phyloP scores from a whole-genome alignment of 1,140 invertebrate genomes.

The Bradysia coprophila region DNA sequence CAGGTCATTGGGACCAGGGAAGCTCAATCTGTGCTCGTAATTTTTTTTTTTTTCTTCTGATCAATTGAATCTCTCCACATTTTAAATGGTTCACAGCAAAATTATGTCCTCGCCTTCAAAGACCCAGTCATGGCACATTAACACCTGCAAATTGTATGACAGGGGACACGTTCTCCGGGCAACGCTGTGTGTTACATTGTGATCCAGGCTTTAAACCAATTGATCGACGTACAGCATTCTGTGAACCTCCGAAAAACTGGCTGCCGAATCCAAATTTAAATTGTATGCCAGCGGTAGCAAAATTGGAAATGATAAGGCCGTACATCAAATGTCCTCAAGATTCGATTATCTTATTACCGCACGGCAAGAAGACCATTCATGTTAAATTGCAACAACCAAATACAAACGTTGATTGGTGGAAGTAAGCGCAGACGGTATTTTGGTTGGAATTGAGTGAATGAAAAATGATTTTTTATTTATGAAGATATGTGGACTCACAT shows the following conservation, averaged over 20 bases:
- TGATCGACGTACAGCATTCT: conserved; percentile 7
- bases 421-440: conserved; percentile 18
- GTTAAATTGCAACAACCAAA: conserved; percentile 41
- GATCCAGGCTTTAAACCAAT: conserved; percentile 18
- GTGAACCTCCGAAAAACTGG: conserved; percentile 13
- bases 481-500: conserved; percentile 37
- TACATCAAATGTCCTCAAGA: conserved; percentile 44
- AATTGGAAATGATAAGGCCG: conserved; percentile 22
- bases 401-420: conserved; percentile 45
- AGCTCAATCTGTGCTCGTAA: conserved; percentile 29
- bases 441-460: background rate
- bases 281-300: conserved; percentile 12
- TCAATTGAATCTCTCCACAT: too few relatives aligned
- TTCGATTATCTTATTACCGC: conserved; percentile 33
- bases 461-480: conserved; percentile 7
- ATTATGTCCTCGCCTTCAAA: conserved; percentile 21
- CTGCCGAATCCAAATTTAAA: conserved; percentile 10
- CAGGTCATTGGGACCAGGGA: conserved; percentile 29
- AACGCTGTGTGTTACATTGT: conserved; percentile 24
- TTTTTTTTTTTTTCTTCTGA: too few relatives aligned
- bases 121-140: conserved; percentile 25
- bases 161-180: conserved; percentile 21
- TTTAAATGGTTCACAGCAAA: too few relatives aligned
- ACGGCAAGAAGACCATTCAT: conserved; percentile 28
- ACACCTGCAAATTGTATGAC: conserved; percentile 23